These are phyloP conservation scores for Tylochromis polylepis DNA, from an alignment of 2,113 vertebrate genomes.

Conservation along the genomic window DNA sequence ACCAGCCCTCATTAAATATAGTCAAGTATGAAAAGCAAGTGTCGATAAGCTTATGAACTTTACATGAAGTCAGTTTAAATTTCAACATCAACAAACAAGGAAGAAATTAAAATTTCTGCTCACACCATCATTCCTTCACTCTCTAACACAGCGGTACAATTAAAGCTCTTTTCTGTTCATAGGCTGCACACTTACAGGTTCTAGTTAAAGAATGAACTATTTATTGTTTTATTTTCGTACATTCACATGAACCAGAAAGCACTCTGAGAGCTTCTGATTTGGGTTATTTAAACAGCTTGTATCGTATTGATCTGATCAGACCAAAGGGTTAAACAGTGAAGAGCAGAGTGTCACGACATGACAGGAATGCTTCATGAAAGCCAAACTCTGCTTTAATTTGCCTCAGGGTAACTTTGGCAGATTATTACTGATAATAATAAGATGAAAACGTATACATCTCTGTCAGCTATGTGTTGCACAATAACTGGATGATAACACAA, in stretches of 20 bases:
- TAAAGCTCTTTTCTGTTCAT: neutral
- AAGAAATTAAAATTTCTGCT: neutral
- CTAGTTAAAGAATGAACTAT: neutral
- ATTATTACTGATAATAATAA: constrained; percentile 1
- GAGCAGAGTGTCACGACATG: neutral
- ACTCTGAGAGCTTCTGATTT: neutral
- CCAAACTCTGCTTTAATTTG: neutral
- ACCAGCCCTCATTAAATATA: accelerated
- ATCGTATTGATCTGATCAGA: neutral
- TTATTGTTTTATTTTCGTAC: neutral
- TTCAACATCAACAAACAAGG: neutral
- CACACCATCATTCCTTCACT: neutral
- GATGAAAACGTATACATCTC: neutral
- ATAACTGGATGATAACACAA: neutral
- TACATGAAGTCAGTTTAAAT: neutral
- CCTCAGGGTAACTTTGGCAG: neutral
- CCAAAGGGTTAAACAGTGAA: neutral
- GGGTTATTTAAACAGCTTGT: neutral
- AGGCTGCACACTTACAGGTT: neutral
- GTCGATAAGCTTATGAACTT: neutral
- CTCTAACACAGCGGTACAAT: accelerated
- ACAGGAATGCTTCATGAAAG: constrained; percentile 25
- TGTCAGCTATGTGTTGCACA: neutral
- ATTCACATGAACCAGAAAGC: neutral
- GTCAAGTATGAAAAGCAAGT: neutral